Conservation (phyloP, 2,888 invertebrate species). For the Lithophane socia region DNA sequence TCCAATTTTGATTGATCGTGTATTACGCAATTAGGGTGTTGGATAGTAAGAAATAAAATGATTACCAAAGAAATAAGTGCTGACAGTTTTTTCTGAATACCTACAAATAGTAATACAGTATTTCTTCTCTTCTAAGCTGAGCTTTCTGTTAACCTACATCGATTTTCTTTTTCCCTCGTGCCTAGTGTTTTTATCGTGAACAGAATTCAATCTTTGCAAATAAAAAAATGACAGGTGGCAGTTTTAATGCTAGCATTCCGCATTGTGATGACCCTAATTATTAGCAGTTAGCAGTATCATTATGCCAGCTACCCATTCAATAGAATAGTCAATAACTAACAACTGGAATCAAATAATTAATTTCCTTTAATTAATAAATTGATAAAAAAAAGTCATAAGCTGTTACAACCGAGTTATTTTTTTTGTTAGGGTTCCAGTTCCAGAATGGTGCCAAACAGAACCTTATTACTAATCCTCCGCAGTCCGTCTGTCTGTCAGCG, state of each 20-base stretch:
- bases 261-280: slow-evolving; percentile 3
- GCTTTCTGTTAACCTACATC: not conserved
- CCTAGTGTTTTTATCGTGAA: not conserved
- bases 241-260: not conserved
- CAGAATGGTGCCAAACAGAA: too few species aligned
- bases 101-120: not conserved
- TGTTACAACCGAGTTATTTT: too few species aligned
- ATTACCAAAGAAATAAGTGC: not conserved
- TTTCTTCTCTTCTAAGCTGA: not conserved
- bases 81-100: not conserved
- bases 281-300: not conserved
- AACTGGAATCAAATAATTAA: not conserved
- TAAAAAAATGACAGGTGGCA: slow-evolving; percentile 1
- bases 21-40: too few species aligned
- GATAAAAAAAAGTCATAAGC: not conserved
- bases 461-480: too few species aligned
- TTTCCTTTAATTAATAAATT: not conserved
- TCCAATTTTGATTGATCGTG: too few species aligned
- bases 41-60: not conserved
- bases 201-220: not conserved
- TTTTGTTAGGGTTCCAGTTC: not conserved
- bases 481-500: too few species aligned
- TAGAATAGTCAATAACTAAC: not conserved
- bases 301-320: not conserved
- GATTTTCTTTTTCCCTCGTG: not conserved